Conservation (phyloP, 2,113 vertebrate genomes). For the Elaphurus davidianus region DNA sequence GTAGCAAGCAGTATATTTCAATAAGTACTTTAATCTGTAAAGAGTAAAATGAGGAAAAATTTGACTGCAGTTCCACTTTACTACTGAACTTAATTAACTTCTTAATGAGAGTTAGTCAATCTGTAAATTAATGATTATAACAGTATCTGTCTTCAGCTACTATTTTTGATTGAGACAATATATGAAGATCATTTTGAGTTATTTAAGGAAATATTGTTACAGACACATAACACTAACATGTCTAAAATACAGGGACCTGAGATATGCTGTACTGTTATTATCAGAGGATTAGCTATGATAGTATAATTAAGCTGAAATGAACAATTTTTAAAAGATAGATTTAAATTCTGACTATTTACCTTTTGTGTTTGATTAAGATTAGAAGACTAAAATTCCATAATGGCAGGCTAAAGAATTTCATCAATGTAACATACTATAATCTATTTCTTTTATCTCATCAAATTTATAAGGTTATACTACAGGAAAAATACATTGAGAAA, state of each 20-base stretch:
- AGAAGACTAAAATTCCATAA: not conserved
- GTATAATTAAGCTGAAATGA: not conserved
- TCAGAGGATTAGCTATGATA: not conserved
- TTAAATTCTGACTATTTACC: conserved; percentile 13
- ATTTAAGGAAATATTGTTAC: not conserved
- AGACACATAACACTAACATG: not conserved
- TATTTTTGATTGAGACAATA: not conserved
- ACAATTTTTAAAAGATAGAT: not conserved
- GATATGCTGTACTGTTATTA: not conserved
- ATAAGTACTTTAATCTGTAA: not conserved
- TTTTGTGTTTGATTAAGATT: not conserved
- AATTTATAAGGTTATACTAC: not conserved
- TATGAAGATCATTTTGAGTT: not conserved
- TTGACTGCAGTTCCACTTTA: not conserved
- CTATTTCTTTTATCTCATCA: not conserved
- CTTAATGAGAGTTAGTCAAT: not conserved
- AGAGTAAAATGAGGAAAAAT: not conserved
- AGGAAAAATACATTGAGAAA: not conserved
- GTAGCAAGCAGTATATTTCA: not conserved
- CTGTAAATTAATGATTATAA: not conserved
- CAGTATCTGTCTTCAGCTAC: not conserved
- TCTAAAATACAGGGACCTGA: not conserved
- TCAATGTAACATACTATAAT: not conserved
- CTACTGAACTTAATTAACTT: not conserved
- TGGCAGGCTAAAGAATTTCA: not conserved